phyloP scores from a whole-genome alignment of 2,113 vertebrate genomes.

The Neolamprologus tretocephalus region DNA sequence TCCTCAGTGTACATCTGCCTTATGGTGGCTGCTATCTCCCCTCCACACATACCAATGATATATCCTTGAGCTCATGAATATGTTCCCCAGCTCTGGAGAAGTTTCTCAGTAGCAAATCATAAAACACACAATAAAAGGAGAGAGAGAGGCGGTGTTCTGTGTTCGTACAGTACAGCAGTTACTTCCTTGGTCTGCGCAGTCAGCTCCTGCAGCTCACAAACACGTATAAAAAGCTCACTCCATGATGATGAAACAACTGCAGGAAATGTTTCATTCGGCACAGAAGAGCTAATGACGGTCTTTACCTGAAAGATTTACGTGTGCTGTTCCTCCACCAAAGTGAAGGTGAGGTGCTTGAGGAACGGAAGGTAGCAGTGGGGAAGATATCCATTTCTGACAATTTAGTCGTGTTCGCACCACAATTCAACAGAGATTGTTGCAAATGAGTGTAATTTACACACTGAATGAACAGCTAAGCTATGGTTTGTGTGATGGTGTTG shows the following conservation, averaged over 20 bases:
- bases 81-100: not conserved
- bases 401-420: not conserved
- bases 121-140: constrained; percentile 1
- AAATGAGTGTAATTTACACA: not conserved
- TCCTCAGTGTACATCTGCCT: not conserved
- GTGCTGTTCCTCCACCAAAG: not conserved
- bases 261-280: not conserved
- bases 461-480: not conserved
- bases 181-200: not conserved
- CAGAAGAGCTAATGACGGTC: not conserved
- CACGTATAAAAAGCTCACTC: not conserved
- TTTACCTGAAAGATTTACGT: not conserved
- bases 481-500: not conserved
- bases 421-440: not conserved
- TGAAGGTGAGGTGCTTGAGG: not conserved
- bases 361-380: not conserved
- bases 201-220: not conserved
- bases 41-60: not conserved
- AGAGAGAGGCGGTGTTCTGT: not conserved
- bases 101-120: not conserved
- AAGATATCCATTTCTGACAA: not conserved
- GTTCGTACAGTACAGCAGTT: not conserved
- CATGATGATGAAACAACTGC: not conserved
- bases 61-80: not conserved
- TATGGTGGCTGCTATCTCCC: not conserved